Evolutionary conservation across 2,113 vertebrate species (phyloP).

Genomic region (Stegastes partitus): DNA sequence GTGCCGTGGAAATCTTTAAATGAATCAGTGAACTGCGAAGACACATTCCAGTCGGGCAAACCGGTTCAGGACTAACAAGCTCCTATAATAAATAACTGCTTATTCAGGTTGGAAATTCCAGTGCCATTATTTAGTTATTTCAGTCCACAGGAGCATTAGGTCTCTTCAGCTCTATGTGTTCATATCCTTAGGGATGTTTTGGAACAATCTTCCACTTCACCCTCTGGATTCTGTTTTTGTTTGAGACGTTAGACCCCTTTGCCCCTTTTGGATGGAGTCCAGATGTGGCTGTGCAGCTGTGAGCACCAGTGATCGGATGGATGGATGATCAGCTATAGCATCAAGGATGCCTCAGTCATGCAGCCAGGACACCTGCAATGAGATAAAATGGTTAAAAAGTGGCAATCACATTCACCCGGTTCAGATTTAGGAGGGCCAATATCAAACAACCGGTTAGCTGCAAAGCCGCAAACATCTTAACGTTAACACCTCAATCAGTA

Average conservation of each 20-base stretch:
- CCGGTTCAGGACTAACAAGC: constrained; percentile 16
- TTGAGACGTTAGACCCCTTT: neutral
- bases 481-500: neutral
- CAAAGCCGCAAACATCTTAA: neutral
- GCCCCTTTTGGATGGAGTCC: neutral
- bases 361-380: constrained; percentile 24
- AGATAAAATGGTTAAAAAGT: neutral
- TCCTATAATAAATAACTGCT: neutral
- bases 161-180: neutral
- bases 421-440: neutral
- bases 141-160: neutral
- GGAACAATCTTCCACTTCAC: neutral
- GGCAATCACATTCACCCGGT: neutral
- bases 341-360: neutral
- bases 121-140: constrained; percentile 34
- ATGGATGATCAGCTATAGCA: neutral
- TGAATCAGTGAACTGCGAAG: neutral
- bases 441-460: neutral
- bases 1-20: neutral
- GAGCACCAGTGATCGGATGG: neutral
- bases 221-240: neutral
- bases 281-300: constrained; percentile 20
- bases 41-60: constrained; percentile 8
- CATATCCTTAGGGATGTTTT: neutral
- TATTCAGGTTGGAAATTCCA: constrained; percentile 29